These are phyloP conservation scores for Platichthys flesus DNA, from an alignment of 2,113 vertebrate genomes.

Conservation along the genomic window DNA sequence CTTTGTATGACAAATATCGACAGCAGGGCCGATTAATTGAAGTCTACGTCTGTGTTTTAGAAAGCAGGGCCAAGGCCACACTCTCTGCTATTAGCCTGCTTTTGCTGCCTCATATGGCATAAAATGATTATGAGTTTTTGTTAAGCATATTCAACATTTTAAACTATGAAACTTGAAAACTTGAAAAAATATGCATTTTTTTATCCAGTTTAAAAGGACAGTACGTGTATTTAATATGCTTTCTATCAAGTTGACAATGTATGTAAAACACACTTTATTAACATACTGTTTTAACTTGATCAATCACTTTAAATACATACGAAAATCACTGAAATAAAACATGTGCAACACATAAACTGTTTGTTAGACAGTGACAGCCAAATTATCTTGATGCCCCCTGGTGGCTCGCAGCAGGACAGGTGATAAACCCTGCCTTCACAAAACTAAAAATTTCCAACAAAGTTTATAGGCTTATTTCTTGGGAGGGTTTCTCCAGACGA, in stretches of 20 bases:
- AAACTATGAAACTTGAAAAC: neutral
- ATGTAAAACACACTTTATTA: neutral
- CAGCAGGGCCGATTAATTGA: too few species aligned
- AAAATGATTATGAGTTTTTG: slow-evolving; percentile 11
- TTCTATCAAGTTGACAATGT: neutral
- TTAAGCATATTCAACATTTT: slow-evolving; percentile 5
- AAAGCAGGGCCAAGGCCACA: neutral
- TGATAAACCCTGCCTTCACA: too few species aligned
- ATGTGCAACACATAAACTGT: too few species aligned
- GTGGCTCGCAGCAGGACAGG: too few species aligned
- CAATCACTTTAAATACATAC: too few species aligned
- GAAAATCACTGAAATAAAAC: too few species aligned
- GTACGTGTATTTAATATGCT: neutral
- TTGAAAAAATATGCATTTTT: neutral
- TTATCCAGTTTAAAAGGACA: neutral
- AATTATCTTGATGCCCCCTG: too few species aligned
- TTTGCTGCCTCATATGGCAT: neutral
- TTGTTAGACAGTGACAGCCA: too few species aligned
- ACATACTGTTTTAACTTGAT: too few species aligned
- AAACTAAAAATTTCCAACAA: too few species aligned
- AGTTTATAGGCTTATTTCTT: too few species aligned
- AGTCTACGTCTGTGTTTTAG: neutral
- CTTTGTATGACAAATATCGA: slow-evolving; percentile 15
- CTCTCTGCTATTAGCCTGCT: neutral
- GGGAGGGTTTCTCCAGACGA: too few species aligned